Evolutionary conservation across 2,797 vertebrate genomes (phyloP).

Genomic region (Sebastiscus albofasciatus): DNA sequence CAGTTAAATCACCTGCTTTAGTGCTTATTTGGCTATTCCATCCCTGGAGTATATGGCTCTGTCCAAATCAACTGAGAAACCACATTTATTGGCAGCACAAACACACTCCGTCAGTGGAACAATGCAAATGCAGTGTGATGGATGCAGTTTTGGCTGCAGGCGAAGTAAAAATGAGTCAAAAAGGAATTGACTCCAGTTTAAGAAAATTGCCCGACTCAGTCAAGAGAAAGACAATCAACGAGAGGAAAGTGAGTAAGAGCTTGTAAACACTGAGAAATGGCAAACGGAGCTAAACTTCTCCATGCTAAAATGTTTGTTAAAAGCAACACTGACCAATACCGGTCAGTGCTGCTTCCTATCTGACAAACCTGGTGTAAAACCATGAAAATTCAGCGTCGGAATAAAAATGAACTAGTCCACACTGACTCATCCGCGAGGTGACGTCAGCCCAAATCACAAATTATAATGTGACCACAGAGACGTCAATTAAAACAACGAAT

Average conservation of each 20-base stretch:
- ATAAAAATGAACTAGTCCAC: slow-evolving; percentile 16
- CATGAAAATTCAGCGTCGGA: slow-evolving; percentile 33
- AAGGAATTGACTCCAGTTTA: slow-evolving; percentile 14
- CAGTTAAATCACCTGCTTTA: not conserved
- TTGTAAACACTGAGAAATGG: not conserved
- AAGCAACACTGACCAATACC: not conserved
- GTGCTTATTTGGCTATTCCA: not conserved
- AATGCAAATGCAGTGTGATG: not conserved
- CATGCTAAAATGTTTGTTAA: not conserved
- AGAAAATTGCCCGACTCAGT: not conserved
- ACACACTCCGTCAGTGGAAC: not conserved
- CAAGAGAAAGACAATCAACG: not conserved
- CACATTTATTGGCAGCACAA: not conserved
- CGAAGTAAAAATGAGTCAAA: slow-evolving; percentile 7
- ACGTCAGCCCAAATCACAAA: slow-evolving; percentile 19
- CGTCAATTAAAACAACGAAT: not conserved
- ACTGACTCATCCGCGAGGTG: slow-evolving; percentile 29
- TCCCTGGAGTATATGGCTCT: not conserved
- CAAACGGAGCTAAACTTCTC: slow-evolving; percentile 2
- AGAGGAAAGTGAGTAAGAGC: slow-evolving; percentile 21
- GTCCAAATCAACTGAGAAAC: not conserved
- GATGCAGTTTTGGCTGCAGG: slow-evolving; percentile 2
- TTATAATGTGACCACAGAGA: not conserved
- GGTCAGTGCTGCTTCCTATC: slow-evolving; percentile 3
- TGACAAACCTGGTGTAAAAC: slow-evolving; percentile 1